A percentile compares a stretch with the other conserved stretches of the same genome.
Conservation (phyloP, 2,797 vertebrate genomes). For the Rhyacichthys aspro region DNA sequence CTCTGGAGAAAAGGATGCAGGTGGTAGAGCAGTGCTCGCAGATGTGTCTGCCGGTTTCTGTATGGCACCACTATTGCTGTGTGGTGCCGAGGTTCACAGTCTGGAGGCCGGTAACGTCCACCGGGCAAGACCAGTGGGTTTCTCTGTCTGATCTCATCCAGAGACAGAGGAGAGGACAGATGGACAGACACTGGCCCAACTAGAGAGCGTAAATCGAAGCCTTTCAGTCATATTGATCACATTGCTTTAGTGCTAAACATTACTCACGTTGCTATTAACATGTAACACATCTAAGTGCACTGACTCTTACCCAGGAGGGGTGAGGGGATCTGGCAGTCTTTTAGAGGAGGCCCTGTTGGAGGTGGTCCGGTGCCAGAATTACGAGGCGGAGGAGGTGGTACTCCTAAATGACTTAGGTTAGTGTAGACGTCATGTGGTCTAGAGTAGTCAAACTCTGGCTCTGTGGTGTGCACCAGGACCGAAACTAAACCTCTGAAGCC, state of each 20-base stretch:
- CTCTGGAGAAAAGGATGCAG: conserved; percentile 95
- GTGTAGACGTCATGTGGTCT: conserved; percentile 93
- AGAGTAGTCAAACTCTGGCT: conserved; percentile 90
- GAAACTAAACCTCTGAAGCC: conserved; percentile 91
- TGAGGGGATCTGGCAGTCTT: conserved; percentile 87
- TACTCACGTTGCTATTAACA: background rate
- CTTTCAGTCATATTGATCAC: background rate
- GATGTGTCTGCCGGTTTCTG: conserved; percentile 90
- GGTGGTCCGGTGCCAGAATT: conserved; percentile 61
- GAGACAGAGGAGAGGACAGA: conserved; percentile 83
- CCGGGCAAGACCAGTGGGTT: conserved; percentile 87
- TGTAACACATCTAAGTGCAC: background rate
- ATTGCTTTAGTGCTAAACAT: background rate
- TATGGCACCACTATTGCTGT: conserved; percentile 94
- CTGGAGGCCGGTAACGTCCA: conserved; percentile 85
- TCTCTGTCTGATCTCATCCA: conserved; percentile 87
- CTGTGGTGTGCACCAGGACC: conserved; percentile 85
- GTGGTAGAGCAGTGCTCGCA: conserved; percentile 92
- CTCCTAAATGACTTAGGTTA: conserved; percentile 88
- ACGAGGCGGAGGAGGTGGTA: conserved; percentile 73
- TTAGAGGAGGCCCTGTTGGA: conserved; percentile 67
- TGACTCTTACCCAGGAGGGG: conserved; percentile 85
- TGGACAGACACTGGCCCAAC: conserved; percentile 92
- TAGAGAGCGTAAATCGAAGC: conserved; percentile 50
- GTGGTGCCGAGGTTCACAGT: conserved; percentile 87